phyloP scores from a whole-genome alignment of 1,140 invertebrate genomes.

The Acromyrmex heyeri region DNA sequence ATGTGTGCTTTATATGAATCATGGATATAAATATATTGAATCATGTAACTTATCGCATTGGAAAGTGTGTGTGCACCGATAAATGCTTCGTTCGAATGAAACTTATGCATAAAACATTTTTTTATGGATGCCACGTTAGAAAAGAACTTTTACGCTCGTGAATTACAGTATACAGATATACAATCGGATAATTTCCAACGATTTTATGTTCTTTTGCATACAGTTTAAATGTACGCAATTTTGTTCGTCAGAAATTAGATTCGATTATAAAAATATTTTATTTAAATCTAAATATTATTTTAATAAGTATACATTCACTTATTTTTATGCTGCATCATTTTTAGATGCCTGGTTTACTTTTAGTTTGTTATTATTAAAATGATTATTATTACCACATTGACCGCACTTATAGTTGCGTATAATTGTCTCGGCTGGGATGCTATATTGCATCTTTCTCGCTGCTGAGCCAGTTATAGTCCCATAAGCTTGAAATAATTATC shows the following conservation, averaged over 20 bases:
- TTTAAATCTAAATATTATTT: background rate
- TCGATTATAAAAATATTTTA: constrained; percentile 1
- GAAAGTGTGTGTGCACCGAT: background rate
- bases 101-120: constrained; percentile 27
- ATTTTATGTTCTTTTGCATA: background rate
- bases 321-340: constrained; percentile 13
- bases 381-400: background rate
- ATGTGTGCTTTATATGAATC: background rate
- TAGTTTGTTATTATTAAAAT: constrained; percentile 37
- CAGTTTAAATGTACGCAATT: background rate
- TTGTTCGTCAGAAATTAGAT: background rate
- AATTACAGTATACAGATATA: background rate
- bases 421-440: background rate
- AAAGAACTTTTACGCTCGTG: background rate
- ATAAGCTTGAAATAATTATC: constrained; percentile 35
- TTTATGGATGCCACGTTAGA: background rate
- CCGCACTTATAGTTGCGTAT: background rate
- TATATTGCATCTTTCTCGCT: background rate
- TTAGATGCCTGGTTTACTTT: constrained; percentile 50
- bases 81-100: background rate
- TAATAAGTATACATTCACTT: constrained; percentile 2
- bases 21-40: background rate
- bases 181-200: background rate
- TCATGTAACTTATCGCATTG: constrained; percentile 2
- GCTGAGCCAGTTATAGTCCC: constrained; percentile 1